phyloP scores from a whole-genome alignment of 2,888 invertebrate genomes.

The Drosophila melanocephala region DNA sequence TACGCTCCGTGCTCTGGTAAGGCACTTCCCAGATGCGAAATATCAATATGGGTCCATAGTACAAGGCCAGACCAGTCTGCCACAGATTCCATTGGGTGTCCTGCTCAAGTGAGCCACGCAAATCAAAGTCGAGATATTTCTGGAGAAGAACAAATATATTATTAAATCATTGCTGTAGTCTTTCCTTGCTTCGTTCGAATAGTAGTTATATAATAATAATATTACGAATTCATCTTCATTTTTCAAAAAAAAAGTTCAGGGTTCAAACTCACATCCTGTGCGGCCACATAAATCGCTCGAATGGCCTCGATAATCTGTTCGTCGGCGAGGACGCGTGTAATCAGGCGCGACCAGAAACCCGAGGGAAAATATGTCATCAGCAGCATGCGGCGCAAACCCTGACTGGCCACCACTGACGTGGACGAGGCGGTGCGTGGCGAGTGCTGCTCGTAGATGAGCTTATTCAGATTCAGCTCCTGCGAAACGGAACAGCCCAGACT shows the following conservation, averaged over 20 bases:
- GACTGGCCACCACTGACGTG: slow-evolving; percentile 23
- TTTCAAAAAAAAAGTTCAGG: not conserved
- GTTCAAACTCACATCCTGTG: slow-evolving; percentile 88
- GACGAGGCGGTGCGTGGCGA: slow-evolving; percentile 34
- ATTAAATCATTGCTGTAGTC: not conserved
- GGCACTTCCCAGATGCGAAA: slow-evolving; percentile 94
- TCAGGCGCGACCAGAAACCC: slow-evolving; percentile 98
- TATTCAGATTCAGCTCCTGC: slow-evolving; percentile 83
- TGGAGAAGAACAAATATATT: slow-evolving; percentile 20
- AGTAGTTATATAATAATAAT: too few relatives aligned
- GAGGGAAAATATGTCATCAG: slow-evolving; percentile 99
- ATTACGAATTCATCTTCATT: too few relatives aligned
- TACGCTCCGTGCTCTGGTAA: slow-evolving; percentile 85
- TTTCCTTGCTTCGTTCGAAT: not conserved
- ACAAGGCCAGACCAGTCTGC: slow-evolving; percentile 95
- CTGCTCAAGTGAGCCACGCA: slow-evolving; percentile 82
- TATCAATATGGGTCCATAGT: slow-evolving; percentile 92
- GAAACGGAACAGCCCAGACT: slow-evolving; percentile 82
- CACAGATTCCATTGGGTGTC: slow-evolving; percentile 95
- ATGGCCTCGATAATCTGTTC: slow-evolving; percentile 93
- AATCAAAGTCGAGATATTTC: slow-evolving; percentile 82
- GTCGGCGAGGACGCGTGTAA: slow-evolving; percentile 96
- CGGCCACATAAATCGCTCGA: slow-evolving; percentile 89
- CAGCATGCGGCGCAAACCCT: slow-evolving; percentile 88
- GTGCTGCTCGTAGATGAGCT: slow-evolving; percentile 76